Base-by-base conservation (phyloP, 2,113 vertebrate genomes). In the Proteles cristata region DNA sequence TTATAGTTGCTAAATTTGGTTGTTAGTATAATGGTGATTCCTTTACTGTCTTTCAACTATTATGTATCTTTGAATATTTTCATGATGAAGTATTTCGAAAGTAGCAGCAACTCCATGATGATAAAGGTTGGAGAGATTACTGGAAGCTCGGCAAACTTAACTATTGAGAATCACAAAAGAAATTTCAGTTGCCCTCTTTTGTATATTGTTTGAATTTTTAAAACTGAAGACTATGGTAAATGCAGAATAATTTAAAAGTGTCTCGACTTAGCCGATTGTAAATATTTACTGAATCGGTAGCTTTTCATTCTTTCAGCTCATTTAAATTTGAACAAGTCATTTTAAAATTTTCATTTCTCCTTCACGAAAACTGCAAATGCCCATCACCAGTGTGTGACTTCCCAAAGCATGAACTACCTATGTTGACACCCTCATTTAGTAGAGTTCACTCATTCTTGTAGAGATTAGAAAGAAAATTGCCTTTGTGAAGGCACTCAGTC, bases 251-350 rank as follows among this genome's bases (percentile, higher is more conserved):
- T 35, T 81, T 96, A 71, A 63, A 94, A 90, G 1, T 65, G 39
- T 88, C 73, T 71, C 39, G 45, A 53, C 85, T 94, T 97, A 95
- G 25, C 65, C 88, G 43, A 48, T 79, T 19, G 43, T 79, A 65
- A 95, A 43, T 87, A 71, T 96, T 97, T 96, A n/a, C 84, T 61
- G 58, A 28, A 31, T 26, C 31, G 74, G 19, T 89, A 16, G 77
- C 8, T 79, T 92, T 93, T 83, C 35, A 11, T 96, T 45, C 39
- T 96, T 94, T 86, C 93, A 15, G 43, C 65, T 33, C 90, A 45
- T 94, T 98, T 96, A 85, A 94, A 79, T 82, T 89, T 25, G 88
- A 93, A 35, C 92, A 76, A 90, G 25, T 16, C 33, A 61, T 83
- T 83, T 91, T 69, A 33, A 79, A 93, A n/a, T 0, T 58, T 33